A percentile compares a stretch with the other conserved stretches of the same genome.
These are phyloP conservation scores for Macrochelys suwanniensis DNA, from an alignment of 2,797 vertebrate species.

Conservation along the genomic window DNA sequence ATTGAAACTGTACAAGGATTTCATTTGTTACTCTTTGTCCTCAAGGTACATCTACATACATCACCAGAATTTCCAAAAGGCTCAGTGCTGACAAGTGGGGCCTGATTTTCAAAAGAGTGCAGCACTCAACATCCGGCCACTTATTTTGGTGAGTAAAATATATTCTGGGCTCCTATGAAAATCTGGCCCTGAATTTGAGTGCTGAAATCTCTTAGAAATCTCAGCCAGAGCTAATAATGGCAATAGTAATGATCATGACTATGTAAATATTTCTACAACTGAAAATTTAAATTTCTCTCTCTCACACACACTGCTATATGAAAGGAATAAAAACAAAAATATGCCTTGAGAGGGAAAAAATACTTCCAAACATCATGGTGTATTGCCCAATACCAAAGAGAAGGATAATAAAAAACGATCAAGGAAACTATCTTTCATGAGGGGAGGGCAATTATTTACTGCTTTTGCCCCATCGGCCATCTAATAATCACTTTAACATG, in stretches of 20 bases:
- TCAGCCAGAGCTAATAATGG: not conserved
- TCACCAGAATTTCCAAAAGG: not conserved
- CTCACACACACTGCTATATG: not conserved
- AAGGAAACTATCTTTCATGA: not conserved
- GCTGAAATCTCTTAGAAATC: not conserved
- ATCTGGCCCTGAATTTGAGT: not conserved
- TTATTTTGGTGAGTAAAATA: not conserved
- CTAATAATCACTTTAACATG: not conserved
- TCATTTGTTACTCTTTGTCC: not conserved
- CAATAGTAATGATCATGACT: not conserved
- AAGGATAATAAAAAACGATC: not conserved
- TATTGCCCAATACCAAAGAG: not conserved
- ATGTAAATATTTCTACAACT: slow-evolving; percentile 27
- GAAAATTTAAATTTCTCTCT: not conserved
- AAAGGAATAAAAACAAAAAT: slow-evolving; percentile 26
- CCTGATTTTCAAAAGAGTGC: not conserved
- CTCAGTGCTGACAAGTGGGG: not conserved
- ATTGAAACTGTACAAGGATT: slow-evolving; percentile 16
- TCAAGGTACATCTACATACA: not conserved
- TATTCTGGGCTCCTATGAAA: not conserved
- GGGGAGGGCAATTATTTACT: not conserved
- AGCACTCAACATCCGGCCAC: accelerated
- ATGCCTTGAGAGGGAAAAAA: slow-evolving; percentile 36
- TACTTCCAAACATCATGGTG: not conserved
- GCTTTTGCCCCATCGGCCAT: not conserved